A percentile compares a stretch with the other conserved stretches of the same genome.
phyloP scores from a whole-genome alignment of 2,113 vertebrate species.

The Saccopteryx leptura region DNA sequence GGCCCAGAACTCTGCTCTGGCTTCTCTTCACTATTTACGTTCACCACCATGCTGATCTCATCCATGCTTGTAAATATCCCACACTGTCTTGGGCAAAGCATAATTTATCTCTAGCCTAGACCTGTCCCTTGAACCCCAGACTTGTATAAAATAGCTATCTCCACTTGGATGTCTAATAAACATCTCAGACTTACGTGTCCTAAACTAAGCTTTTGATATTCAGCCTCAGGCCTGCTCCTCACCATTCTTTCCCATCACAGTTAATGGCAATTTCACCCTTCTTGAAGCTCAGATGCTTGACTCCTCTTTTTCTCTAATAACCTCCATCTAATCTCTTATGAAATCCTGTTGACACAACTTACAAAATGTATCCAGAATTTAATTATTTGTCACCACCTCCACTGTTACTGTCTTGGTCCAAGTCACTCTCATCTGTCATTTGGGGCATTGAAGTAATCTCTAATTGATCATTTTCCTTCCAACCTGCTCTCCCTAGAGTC shows the following conservation, averaged over 20 bases:
- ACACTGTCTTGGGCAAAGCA: neutral
- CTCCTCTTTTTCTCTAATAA: neutral
- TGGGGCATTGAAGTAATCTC: neutral
- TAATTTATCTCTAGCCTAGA: slow-evolving; percentile 22
- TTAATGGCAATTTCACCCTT: neutral
- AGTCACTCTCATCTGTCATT: neutral
- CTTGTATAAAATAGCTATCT: slow-evolving; percentile 5
- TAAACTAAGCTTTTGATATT: neutral
- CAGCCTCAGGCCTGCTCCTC: neutral
- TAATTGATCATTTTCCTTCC: neutral
- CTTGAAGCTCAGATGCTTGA: neutral
- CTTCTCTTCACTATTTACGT: neutral
- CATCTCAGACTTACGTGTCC: neutral
- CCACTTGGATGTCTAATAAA: neutral
- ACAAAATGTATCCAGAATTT: neutral
- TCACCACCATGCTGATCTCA: neutral
- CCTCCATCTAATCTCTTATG: neutral
- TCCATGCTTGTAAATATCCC: neutral
- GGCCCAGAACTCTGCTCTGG: neutral
- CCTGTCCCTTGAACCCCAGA: neutral
- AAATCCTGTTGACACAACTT: neutral
- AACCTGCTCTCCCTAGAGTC: neutral
- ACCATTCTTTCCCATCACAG: neutral
- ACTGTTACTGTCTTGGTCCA: neutral
- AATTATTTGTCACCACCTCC: neutral